Conservation (phyloP, 2,797 vertebrate genomes). For the Rhynchotus rufescens region DNA sequence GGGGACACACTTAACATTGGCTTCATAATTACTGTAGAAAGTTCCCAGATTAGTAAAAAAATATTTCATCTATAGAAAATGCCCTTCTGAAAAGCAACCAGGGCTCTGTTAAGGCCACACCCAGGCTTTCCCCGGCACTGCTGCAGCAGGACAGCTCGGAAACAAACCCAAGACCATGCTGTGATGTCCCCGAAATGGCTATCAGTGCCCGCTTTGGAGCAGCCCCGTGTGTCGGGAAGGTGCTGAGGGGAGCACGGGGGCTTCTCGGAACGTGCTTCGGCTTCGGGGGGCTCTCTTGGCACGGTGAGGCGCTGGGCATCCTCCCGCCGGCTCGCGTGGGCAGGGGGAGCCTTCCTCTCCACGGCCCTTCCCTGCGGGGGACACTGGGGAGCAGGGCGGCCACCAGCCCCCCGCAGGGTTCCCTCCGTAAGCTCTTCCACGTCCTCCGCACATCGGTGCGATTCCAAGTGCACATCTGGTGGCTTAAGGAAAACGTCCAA, state of each 20-base stretch:
- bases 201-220: constrained; percentile 60
- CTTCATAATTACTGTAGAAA: constrained; percentile 66
- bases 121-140: constrained; percentile 54
- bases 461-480: neutral
- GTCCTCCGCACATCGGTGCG: neutral
- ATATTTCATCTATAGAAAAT: constrained; percentile 78
- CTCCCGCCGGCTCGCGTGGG: neutral
- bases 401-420: neutral
- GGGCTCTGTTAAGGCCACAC: constrained; percentile 77
- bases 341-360: neutral
- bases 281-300: constrained; percentile 48
- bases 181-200: constrained; percentile 62
- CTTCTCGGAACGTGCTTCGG: constrained; percentile 34
- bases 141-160: constrained; percentile 56
- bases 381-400: neutral
- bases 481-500: neutral
- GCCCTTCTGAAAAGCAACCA: constrained; percentile 76
- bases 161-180: constrained; percentile 31
- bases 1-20: constrained; percentile 52
- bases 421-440: neutral
- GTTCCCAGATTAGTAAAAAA: constrained; percentile 73
- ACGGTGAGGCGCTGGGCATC: constrained; percentile 3
- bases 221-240: constrained; percentile 50
- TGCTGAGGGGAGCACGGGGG: constrained; percentile 42
- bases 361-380: neutral